Percentiles rank a stretch among this genome's conserved stretches.
phyloP scores from a whole-genome alignment of 2,797 vertebrate species.

The Hydrolagus colliei region DNA sequence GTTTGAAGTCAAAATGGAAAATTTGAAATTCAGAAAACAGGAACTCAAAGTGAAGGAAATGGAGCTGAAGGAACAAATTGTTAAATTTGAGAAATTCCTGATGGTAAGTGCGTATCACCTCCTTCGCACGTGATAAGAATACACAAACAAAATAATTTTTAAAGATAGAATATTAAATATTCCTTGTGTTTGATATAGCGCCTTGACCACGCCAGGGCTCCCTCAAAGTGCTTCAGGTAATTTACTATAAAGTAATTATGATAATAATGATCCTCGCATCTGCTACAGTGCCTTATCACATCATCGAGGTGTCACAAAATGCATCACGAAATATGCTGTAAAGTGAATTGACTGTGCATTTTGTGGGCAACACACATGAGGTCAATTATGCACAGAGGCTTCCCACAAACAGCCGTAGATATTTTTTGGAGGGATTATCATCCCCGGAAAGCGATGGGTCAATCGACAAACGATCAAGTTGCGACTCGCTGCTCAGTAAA shows the following conservation, averaged over 20 bases:
- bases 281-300: no score
- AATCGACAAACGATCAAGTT: no score
- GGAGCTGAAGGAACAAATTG: slow-evolving; percentile 45
- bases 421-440: no score
- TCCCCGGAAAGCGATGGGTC: no score
- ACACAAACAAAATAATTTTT: background rate
- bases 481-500: no score
- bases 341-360: no score
- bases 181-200: background rate
- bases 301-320: no score
- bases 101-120: slow-evolving; percentile 50
- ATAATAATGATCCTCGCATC: no score
- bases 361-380: no score
- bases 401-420: no score
- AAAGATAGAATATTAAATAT: background rate
- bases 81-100: slow-evolving; percentile 55
- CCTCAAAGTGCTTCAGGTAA: background rate
- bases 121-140: background rate
- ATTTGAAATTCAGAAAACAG: slow-evolving; percentile 44
- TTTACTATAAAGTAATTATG: background rate
- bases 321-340: no score
- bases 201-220: background rate
- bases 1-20: slow-evolving; percentile 45
- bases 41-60: slow-evolving; percentile 48
- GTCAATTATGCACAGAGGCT: no score